A percentile compares a stretch with the other conserved stretches of the same genome.
Evolutionary conservation across 35 echinoderm and acorn worm species (phyloP).

Genomic region (Lytechinus pictus): DNA sequence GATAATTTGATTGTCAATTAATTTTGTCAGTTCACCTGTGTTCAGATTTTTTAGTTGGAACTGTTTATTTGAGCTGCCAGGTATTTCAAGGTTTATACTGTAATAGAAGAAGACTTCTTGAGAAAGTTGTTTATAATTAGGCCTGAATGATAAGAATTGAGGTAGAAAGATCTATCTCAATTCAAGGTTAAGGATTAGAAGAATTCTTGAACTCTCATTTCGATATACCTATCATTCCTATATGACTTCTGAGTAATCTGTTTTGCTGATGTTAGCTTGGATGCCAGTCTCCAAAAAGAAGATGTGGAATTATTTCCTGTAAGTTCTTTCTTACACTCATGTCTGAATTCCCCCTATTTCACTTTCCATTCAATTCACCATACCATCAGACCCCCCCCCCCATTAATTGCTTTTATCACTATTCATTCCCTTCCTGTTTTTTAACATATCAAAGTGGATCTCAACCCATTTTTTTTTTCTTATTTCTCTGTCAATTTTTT

Average conservation of each 20-base stretch:
- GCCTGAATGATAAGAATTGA: neutral
- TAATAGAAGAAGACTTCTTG: neutral
- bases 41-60: neutral
- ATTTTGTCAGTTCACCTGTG: neutral
- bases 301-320: too few relatives aligned
- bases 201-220: neutral
- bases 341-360: too few relatives aligned
- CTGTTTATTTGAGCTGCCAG: slow-evolving; percentile 1
- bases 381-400: too few relatives aligned
- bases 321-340: too few relatives aligned
- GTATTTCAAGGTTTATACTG: neutral
- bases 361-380: too few relatives aligned
- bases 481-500: neutral
- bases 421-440: neutral
- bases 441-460: neutral
- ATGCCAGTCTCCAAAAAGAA: neutral
- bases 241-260: neutral
- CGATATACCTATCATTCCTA: neutral
- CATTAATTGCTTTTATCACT: too few relatives aligned
- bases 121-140: neutral
- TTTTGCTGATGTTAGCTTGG: neutral
- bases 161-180: neutral
- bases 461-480: neutral
- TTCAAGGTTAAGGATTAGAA: neutral
- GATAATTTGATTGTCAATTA: neutral